A percentile compares a stretch with the other conserved stretches of the same genome.
These are phyloP conservation scores for Troilus luridus DNA, from an alignment of 2,888 invertebrate genomes.

Conservation along the genomic window DNA sequence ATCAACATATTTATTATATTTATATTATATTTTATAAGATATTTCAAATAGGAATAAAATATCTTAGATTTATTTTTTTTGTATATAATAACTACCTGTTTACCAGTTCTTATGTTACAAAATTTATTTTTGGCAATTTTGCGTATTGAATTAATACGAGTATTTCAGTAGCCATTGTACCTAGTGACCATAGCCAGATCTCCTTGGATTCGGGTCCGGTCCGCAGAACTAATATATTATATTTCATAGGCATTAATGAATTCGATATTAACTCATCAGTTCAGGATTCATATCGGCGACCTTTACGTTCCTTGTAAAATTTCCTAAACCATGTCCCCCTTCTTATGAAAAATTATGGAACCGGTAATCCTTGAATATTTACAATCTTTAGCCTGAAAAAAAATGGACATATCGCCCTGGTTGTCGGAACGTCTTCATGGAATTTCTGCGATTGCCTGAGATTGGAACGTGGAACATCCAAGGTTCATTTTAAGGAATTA, in stretches of 20 bases:
- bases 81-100: no score
- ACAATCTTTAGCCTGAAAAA: not conserved
- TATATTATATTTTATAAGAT: no score
- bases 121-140: not conserved
- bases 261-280: not conserved
- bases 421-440: not conserved
- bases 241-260: not conserved
- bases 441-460: not conserved
- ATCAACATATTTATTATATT: no score
- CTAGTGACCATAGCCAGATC: not conserved
- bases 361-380: conserved; percentile 6
- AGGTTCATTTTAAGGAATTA: not conserved
- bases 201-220: not conserved
- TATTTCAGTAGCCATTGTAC: not conserved
- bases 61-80: not conserved
- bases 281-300: not conserved
- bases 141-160: not conserved
- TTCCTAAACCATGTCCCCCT: conserved; percentile 3
- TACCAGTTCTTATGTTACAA: no score
- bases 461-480: not conserved
- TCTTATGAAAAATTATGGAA: not conserved
- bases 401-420: not conserved
- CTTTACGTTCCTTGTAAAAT: not conserved
- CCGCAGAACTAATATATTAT: not conserved
- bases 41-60: no score